phyloP scores from a whole-genome alignment of 2,888 invertebrate genomes.

The Taenaris catops region DNA sequence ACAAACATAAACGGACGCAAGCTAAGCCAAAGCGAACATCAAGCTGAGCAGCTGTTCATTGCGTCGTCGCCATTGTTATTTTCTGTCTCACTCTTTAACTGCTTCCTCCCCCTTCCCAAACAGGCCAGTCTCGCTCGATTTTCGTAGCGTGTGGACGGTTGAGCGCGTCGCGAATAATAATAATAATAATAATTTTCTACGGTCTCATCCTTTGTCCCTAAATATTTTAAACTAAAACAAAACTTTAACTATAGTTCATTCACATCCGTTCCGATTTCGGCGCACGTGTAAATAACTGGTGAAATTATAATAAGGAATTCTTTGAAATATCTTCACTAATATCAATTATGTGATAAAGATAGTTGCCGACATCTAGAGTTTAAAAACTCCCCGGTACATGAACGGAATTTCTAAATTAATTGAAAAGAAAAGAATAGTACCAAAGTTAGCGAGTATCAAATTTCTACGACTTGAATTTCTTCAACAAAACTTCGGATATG shows the following conservation, averaged over 20 bases:
- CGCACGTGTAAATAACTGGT: too few species aligned
- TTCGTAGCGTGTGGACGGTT: slow-evolving; percentile 52
- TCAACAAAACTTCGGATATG: too few species aligned
- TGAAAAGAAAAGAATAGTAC: too few species aligned
- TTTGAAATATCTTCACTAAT: too few species aligned
- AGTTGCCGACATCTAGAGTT: too few species aligned
- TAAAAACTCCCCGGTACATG: too few species aligned
- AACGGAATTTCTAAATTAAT: too few species aligned
- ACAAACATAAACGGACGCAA: too few species aligned
- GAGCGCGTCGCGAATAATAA: slow-evolving; percentile 27
- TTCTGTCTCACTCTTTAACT: slow-evolving; percentile 43
- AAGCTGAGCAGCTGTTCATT: slow-evolving; percentile 60
- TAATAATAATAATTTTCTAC: slow-evolving; percentile 40
- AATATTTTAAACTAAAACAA: slow-evolving; percentile 35
- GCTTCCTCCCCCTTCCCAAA: slow-evolving; percentile 33
- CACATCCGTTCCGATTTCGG: slow-evolving; percentile 11
- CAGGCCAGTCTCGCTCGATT: slow-evolving; percentile 73
- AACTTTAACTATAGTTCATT: slow-evolving; percentile 5
- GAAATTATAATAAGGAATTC: too few species aligned
- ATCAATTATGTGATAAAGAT: too few species aligned
- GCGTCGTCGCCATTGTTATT: slow-evolving; percentile 64
- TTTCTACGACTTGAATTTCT: too few species aligned
- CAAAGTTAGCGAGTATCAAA: too few species aligned
- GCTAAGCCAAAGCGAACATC: slow-evolving; percentile 29
- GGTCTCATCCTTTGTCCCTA: slow-evolving; percentile 72